phyloP scores from a whole-genome alignment of 2,888 invertebrate species.

The Lasioglossum villosulum region DNA sequence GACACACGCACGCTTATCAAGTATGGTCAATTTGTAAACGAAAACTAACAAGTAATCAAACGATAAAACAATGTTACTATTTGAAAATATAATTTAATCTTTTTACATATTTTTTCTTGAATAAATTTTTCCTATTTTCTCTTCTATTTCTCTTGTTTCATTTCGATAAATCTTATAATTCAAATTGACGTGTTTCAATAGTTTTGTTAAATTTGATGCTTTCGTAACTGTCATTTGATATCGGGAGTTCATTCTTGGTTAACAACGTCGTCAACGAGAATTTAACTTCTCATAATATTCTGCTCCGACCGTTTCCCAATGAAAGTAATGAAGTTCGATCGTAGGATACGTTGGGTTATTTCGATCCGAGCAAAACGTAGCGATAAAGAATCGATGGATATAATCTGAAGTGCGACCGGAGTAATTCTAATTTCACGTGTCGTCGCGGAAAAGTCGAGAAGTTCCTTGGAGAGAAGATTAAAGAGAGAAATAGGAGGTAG shows the following conservation, averaged over 20 bases:
- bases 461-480: constrained; percentile 39
- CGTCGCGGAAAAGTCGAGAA: constrained; percentile 27
- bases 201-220: not conserved
- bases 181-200: too few species aligned
- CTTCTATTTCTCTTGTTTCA: fast-evolving
- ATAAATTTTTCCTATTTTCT: not conserved
- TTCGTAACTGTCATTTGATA: not conserved
- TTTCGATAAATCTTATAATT: not conserved
- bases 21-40: not conserved
- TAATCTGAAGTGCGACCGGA: not conserved
- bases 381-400: not conserved
- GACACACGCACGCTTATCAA: too few species aligned
- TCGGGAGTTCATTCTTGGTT: not conserved
- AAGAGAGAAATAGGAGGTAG: constrained; percentile 36
- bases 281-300: not conserved
- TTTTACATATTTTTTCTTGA: not conserved
- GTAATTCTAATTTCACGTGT: constrained; percentile 24
- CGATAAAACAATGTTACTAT: not conserved
- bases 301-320: not conserved
- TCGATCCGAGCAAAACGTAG: not conserved
- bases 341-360: not conserved
- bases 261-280: not conserved
- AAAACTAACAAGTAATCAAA: not conserved
- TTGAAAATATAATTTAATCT: not conserved
- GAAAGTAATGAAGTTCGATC: not conserved